Conservation (phyloP, 2,888 invertebrate species). For the Megamerina dolium region DNA sequence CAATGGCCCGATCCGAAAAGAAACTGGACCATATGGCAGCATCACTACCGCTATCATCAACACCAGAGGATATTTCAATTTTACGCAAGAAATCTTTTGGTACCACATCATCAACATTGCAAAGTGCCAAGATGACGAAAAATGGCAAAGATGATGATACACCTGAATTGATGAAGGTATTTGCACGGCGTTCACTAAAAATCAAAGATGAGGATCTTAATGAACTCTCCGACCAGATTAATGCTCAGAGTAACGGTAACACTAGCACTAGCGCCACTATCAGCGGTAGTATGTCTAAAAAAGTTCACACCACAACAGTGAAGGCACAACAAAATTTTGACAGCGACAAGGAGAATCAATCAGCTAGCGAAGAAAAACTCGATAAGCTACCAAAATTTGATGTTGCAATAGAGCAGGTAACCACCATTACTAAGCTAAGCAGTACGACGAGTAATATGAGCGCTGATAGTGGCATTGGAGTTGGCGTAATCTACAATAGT, state of each 20-base stretch:
- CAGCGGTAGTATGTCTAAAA: neutral
- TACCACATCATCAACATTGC: constrained; percentile 8
- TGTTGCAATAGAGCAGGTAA: constrained; percentile 23
- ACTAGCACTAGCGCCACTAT: constrained; percentile 7
- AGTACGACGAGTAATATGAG: neutral
- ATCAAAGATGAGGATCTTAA: constrained; percentile 67
- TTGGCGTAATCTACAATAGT: constrained; percentile 22
- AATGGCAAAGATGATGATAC: constrained; percentile 54
- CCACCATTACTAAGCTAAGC: constrained; percentile 13
- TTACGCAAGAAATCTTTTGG: constrained; percentile 46
- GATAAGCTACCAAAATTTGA: constrained; percentile 43
- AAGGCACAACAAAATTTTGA: constrained; percentile 49
- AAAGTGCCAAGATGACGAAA: constrained; percentile 6
- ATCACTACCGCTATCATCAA: constrained; percentile 18
- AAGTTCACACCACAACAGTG: constrained; percentile 20
- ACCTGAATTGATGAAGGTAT: constrained; percentile 76
- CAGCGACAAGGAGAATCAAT: constrained; percentile 69
- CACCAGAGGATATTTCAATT: constrained; percentile 30
- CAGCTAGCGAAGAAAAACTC: constrained; percentile 52
- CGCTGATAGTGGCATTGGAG: constrained; percentile 13
- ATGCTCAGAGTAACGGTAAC: constrained; percentile 29
- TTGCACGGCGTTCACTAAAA: constrained; percentile 73
- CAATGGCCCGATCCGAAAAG: constrained; percentile 17
- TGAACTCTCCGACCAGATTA: constrained; percentile 42
- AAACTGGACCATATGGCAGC: constrained; percentile 6